Evolutionary conservation across 1,140 invertebrate genomes (phyloP), one percentile per base, ranked within the genome.

Genomic region (Pseudomyrmex cubaensis): DNA sequence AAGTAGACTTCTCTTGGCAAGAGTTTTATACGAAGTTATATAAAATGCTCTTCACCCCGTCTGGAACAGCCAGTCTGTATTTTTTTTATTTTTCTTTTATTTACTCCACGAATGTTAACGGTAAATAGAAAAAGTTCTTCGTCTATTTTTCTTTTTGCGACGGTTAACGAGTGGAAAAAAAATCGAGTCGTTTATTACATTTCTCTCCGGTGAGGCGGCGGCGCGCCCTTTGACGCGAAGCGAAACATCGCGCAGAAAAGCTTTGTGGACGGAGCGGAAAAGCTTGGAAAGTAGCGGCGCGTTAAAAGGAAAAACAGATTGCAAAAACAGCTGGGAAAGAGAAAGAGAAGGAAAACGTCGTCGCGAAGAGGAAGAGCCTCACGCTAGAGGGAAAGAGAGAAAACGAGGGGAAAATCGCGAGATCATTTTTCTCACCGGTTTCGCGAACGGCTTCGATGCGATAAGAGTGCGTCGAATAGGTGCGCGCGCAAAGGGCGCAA

Each of bases 361-460:
- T 72, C 74, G 17, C 50, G 20, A 72, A 56, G 69, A 80, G 70
- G 74, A 67, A 57, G 76, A 46, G 46, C 85, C 59, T 74, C 48
- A 44, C 62, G 59, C n/a, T 74, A 64, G 35, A 35, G 35, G 7
- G 35, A 35, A 5, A 35, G 35, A 35, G 35, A 35, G 35, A 35
- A 35, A 35, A 35, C 35, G 35, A 35, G 35, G 5, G 72, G 86
- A 82, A 85, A 88, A 82, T 54, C 48, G 73, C 83, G 54, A 57
- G 73, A 89, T 48, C 87, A 86, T 89, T 88, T 89, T 89, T 88
- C 87, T 88, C 59, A 69, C 59, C 61, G 59, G 66, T 62, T 85
- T 88, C 84, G 69, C 84, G 64, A 86, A 67, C 80, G 87, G 76
- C 88, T 89, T 86, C 72, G 56, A 35, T 73, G 54, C 70, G 87